These are phyloP conservation scores for Branchipolynoe longqiensis DNA, from an alignment of 2,888 invertebrate genomes.

Conservation along the genomic window DNA sequence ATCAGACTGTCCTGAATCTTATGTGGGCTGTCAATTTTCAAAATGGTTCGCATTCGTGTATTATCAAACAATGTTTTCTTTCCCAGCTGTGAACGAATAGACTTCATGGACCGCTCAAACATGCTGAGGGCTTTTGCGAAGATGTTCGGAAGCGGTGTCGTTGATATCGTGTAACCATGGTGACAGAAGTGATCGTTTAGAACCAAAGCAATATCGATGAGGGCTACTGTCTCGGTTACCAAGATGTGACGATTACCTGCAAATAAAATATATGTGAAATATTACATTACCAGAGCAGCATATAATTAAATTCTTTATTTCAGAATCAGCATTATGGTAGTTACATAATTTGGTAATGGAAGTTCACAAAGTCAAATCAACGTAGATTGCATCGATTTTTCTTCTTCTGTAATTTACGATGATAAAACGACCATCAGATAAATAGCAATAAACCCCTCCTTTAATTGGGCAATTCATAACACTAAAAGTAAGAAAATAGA, in stretches of 20 bases:
- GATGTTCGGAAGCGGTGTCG: conserved; percentile 2
- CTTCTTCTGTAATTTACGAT: too few relatives aligned
- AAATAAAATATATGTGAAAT: not conserved
- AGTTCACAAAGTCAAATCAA: too few relatives aligned
- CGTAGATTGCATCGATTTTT: too few relatives aligned
- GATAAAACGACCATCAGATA: too few relatives aligned
- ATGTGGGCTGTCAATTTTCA: not conserved
- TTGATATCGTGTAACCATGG: conserved; percentile 13
- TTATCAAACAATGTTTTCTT: not conserved
- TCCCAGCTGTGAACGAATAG: conserved; percentile 4
- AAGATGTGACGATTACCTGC: conserved; percentile 36
- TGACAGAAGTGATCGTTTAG: not conserved
- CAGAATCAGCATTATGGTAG: too few relatives aligned
- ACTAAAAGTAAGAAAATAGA: too few relatives aligned
- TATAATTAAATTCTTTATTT: too few relatives aligned
- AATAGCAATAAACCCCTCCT: too few relatives aligned
- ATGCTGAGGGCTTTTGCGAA: conserved; percentile 14
- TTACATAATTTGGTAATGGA: too few relatives aligned
- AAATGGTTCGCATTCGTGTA: not conserved
- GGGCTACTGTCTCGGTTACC: not conserved
- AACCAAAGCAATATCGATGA: not conserved
- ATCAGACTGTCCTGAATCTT: not conserved
- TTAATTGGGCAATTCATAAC: too few relatives aligned
- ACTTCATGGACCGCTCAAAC: conserved; percentile 34
- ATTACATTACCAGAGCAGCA: too few relatives aligned